A percentile compares a stretch with the other conserved stretches of the same genome.
phyloP scores from a whole-genome alignment of 2,888 invertebrate genomes.

The Marasmarcha lunaedactyla region DNA sequence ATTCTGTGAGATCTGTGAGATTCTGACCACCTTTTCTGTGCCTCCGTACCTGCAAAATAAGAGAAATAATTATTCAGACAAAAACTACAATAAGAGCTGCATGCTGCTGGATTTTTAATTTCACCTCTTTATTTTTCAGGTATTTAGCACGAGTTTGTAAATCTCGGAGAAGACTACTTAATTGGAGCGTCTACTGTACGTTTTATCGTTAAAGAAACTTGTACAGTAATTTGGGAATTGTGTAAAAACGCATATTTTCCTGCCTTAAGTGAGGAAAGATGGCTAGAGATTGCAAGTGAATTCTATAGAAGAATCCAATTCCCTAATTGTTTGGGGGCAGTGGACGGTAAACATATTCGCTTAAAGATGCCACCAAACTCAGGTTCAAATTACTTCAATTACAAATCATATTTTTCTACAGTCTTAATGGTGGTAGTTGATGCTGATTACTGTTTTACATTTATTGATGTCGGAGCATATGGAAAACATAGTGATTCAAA shows the following conservation, averaged over 20 bases:
- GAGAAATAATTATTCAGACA: slow-evolving; percentile 3
- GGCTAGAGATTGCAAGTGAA: slow-evolving; percentile 8
- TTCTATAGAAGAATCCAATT: neutral
- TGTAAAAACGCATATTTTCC: slow-evolving; percentile 7
- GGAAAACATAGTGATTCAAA: slow-evolving; percentile 8
- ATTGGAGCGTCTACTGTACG: slow-evolving; percentile 8
- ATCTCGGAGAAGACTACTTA: slow-evolving; percentile 7
- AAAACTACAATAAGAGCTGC: too few species aligned
- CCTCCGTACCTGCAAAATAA: slow-evolving; percentile 9
- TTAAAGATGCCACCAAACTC: slow-evolving; percentile 5
- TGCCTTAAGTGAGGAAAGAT: slow-evolving; percentile 7
- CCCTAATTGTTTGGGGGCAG: slow-evolving; percentile 4
- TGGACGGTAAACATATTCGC: slow-evolving; percentile 8
- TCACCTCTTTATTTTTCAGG: slow-evolving; percentile 8
- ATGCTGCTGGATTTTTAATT: too few species aligned
- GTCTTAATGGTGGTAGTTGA: slow-evolving; percentile 10
- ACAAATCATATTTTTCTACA: slow-evolving; percentile 10
- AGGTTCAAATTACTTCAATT: slow-evolving; percentile 10
- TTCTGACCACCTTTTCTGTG: slow-evolving; percentile 9
- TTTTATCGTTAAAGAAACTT: slow-evolving; percentile 8
- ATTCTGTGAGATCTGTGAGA: too few species aligned
- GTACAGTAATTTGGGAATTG: slow-evolving; percentile 5
- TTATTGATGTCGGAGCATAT: slow-evolving; percentile 10
- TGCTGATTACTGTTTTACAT: slow-evolving; percentile 8
- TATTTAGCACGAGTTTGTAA: slow-evolving; percentile 9